Evolutionary conservation across 2,113 vertebrate species (phyloP).

Genomic region (Ginglymostoma cirratum): DNA sequence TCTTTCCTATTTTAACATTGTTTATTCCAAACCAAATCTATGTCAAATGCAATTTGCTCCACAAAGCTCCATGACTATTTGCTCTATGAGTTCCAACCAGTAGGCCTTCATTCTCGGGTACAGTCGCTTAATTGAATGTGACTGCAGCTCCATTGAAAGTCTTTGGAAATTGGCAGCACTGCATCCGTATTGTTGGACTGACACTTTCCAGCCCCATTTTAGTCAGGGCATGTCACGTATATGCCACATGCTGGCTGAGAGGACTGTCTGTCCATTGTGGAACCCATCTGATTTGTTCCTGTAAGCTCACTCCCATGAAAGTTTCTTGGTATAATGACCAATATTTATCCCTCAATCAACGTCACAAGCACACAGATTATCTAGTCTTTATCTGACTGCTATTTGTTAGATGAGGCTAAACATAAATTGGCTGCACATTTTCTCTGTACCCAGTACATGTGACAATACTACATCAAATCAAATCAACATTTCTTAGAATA

Average conservation of each 20-base stretch:
- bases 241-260: neutral
- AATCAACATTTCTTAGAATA: neutral
- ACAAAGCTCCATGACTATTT: neutral
- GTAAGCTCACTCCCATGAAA: neutral
- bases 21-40: neutral
- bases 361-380: neutral
- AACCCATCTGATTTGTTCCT: neutral
- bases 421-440: neutral
- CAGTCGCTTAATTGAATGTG: neutral
- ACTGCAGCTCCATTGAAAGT: neutral
- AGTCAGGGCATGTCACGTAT: neutral
- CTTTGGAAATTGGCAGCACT: neutral
- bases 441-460: too few species aligned
- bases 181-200: neutral
- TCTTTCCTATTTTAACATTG: constrained; percentile 1
- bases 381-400: neutral
- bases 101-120: neutral
- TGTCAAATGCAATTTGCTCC: neutral
- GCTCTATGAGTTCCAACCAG: neutral
- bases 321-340: neutral
- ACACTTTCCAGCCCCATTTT: neutral
- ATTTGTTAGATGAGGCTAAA: neutral
- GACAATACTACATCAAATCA: too few species aligned
- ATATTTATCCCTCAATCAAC: neutral
- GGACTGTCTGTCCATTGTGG: neutral